Evolutionary conservation across 1,140 invertebrate species (phyloP).

Genomic region (Sycophila sp.): DNA sequence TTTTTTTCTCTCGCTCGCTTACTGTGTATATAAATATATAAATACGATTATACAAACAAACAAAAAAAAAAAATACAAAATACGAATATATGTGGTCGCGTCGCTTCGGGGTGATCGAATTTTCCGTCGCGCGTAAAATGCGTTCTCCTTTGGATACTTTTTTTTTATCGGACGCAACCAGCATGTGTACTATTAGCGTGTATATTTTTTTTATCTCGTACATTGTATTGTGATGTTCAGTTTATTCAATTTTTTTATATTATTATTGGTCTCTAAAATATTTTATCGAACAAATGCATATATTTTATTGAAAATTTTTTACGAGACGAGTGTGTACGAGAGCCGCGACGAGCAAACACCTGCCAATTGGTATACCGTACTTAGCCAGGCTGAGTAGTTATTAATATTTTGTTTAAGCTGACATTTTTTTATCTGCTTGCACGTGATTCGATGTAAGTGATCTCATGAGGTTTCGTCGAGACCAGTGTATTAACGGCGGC

Average conservation of each 20-base stretch:
- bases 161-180: neutral
- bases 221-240: conserved; percentile 22
- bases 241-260: conserved; percentile 23
- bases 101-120: conserved; percentile 52
- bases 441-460: too few species aligned
- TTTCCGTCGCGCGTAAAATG: conserved; percentile 42
- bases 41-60: conserved; percentile 55
- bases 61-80: conserved; percentile 49
- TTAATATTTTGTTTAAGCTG: too few species aligned
- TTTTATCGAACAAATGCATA: conserved; percentile 15
- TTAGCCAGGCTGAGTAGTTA: too few species aligned
- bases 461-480: conserved; percentile 26
- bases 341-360: too few species aligned
- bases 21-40: conserved; percentile 62
- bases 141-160: too few species aligned
- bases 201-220: conserved; percentile 10
- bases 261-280: conserved; percentile 12
- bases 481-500: too few species aligned
- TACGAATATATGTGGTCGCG: conserved; percentile 55
- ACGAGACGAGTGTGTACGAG: neutral
- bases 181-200: conserved; percentile 11
- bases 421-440: too few species aligned
- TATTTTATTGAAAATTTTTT: conserved; percentile 7
- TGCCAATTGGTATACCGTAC: too few species aligned
- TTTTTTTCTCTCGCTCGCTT: conserved; percentile 46